These are phyloP conservation scores for Asbolus verrucosus DNA, from an alignment of 1,140 invertebrate species.

Conservation along the genomic window DNA sequence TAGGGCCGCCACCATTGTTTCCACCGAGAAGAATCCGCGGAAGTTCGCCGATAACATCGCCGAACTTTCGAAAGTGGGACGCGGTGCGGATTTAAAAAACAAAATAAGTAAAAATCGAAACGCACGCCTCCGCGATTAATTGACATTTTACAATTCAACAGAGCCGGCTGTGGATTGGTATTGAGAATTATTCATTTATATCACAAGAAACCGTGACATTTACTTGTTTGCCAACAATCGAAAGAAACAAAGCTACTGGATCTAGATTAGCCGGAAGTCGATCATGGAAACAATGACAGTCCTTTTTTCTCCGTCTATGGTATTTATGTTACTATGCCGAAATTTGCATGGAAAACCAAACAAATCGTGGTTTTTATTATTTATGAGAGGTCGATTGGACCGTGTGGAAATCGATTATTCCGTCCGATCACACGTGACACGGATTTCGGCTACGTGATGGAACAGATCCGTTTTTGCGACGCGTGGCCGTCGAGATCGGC, in stretches of 20 bases:
- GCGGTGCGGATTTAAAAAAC: background rate
- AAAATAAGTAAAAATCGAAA: background rate
- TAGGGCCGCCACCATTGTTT: background rate
- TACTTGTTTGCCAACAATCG: background rate
- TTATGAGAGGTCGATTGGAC: constrained; percentile 1
- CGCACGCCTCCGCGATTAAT: background rate
- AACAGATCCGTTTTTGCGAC: background rate
- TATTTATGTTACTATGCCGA: constrained; percentile 8
- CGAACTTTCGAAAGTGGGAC: constrained; percentile 6
- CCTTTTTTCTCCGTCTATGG: background rate
- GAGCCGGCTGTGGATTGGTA: background rate
- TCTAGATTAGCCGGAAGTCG: background rate
- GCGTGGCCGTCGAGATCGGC: too few species aligned
- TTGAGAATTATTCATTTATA: background rate
- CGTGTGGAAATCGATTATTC: background rate
- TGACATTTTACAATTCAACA: too few species aligned
- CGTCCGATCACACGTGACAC: constrained; percentile 4
- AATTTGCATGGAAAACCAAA: constrained; percentile 7
- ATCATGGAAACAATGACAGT: background rate
- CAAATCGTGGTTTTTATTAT: constrained; percentile 10
- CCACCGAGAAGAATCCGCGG: background rate
- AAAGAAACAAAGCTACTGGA: background rate
- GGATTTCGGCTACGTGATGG: too few species aligned
- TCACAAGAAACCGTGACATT: constrained; percentile 7
- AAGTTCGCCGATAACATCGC: constrained; percentile 4